Base-by-base conservation (phyloP, 2,888 invertebrate genomes). In the Hetaerina titia region DNA sequence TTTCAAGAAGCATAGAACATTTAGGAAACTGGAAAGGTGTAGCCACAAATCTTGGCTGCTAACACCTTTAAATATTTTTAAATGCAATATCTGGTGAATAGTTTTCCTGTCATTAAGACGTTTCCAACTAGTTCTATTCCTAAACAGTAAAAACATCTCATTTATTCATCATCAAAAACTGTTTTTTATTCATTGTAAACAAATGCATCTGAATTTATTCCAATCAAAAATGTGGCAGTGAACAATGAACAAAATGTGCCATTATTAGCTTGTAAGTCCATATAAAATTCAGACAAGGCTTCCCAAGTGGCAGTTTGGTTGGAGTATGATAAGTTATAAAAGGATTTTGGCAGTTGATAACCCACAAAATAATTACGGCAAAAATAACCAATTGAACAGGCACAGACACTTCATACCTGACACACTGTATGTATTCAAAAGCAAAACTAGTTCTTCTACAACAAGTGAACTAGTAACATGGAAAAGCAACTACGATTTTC, bases 141-240 rank as follows among this genome's bases (percentile, higher is more conserved):
- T 69, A 69, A 69, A 58, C 89, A 89, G 69, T 64, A 92, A 92
- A 92, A 92, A 45, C 92, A 92, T 92, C 31, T 92, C 56, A 56
- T 92, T 69, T 69, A 92, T 64, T 92, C 92, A 92, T 64, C 69
- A 92, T 92, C 92, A 92, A 89, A 89, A 92, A 90, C 22, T 19
- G n/a, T 11, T 22, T 92, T 45, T 22, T 74, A 64, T n/a, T 69
- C 31, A 63, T n/a, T 92, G 74, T 92, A 69, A 92, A 69, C 45
- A 90, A 92, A 81, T 81, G 31, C 56, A 69, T 69, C 64, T 69
- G 89, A 89, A 89, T 69, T 64, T 19, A 69, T 92, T 92, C 17
- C 25, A 92, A 92, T 92, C 69, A 69, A 69, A 69, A 81, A 92
- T 56, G 69, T 69, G 92, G 92, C 92, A 92, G 92, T 92, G 92